A percentile compares a stretch with the other conserved stretches of the same genome.
Evolutionary conservation across 2,888 invertebrate genomes (phyloP).

Genomic region (Bellardia bayeri): DNA sequence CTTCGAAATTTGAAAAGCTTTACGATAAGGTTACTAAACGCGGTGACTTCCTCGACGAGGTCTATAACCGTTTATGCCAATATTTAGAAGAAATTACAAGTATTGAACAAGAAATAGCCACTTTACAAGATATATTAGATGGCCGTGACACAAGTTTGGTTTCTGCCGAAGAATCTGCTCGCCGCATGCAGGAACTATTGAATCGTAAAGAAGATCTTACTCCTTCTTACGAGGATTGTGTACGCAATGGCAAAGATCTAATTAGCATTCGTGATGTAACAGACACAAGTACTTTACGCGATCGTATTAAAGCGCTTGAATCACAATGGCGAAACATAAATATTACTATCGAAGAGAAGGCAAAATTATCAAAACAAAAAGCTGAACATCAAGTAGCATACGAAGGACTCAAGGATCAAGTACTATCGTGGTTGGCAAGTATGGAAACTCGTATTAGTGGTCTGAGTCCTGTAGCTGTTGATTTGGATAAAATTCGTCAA

Average conservation of each 20-base stretch:
- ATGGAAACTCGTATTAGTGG: constrained; percentile 91
- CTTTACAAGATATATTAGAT: constrained; percentile 90
- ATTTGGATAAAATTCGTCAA: constrained; percentile 92
- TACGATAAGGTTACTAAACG: constrained; percentile 91
- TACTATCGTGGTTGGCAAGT: constrained; percentile 91
- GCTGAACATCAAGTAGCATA: constrained; percentile 94
- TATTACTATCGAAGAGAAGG: constrained; percentile 92
- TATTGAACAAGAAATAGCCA: constrained; percentile 89
- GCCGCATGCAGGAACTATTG: constrained; percentile 85
- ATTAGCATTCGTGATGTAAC: constrained; percentile 94
- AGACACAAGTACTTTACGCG: constrained; percentile 92
- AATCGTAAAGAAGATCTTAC: constrained; percentile 86
- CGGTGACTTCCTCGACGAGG: constrained; percentile 92
- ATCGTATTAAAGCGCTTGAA: constrained; percentile 94
- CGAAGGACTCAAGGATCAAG: constrained; percentile 92
- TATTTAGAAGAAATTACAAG: constrained; percentile 88
- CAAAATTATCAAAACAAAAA: constrained; percentile 91
- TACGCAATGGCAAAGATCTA: constrained; percentile 92
- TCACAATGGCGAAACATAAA: constrained; percentile 95
- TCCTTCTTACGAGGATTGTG: constrained; percentile 90
- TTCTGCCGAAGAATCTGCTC: constrained; percentile 88
- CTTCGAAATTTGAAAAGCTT: constrained; percentile 92
- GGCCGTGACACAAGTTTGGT: constrained; percentile 89
- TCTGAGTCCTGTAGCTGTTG: constrained; percentile 94
- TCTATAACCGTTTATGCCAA: constrained; percentile 88